A percentile compares a stretch with the other conserved stretches of the same genome.
Conservation (phyloP, 2,113 vertebrate species). For the Pogona vitticeps region DNA sequence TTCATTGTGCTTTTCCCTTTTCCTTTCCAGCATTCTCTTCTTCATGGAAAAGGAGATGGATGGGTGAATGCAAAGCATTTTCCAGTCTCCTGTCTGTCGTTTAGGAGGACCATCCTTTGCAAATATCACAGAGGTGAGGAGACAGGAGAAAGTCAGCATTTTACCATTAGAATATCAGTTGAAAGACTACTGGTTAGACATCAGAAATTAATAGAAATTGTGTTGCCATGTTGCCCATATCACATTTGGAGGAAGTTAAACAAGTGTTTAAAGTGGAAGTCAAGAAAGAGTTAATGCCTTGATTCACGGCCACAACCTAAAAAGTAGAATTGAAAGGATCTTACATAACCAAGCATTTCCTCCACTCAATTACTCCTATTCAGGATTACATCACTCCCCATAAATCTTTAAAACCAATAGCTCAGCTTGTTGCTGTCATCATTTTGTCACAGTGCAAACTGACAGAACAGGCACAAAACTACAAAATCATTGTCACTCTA, state of each 20-base stretch:
- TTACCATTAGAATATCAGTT: not conserved
- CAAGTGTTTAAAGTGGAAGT: not conserved
- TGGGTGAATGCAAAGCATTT: not conserved
- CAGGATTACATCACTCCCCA: not conserved
- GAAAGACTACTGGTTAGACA: not conserved
- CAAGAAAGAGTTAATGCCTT: not conserved
- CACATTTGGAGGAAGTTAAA: not conserved
- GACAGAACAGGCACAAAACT: not conserved
- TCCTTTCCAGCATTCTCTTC: not conserved
- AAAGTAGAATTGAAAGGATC: not conserved
- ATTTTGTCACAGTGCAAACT: not conserved
- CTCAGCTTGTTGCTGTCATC: not conserved
- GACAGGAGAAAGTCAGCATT: not conserved
- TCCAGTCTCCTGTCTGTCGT: not conserved
- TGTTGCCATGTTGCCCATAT: not conserved
- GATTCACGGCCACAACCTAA: not conserved
- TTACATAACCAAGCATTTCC: not conserved
- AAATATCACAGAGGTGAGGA: not conserved
- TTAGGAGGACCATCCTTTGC: not conserved
- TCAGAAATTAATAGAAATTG: not conserved
- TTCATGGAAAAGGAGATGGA: not conserved
- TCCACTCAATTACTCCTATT: not conserved
- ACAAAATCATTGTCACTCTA: not conserved
- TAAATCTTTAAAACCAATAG: not conserved
- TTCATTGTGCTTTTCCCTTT: not conserved